phyloP scores from a whole-genome alignment of 1,140 invertebrate species.

The Goniozus legneri region DNA sequence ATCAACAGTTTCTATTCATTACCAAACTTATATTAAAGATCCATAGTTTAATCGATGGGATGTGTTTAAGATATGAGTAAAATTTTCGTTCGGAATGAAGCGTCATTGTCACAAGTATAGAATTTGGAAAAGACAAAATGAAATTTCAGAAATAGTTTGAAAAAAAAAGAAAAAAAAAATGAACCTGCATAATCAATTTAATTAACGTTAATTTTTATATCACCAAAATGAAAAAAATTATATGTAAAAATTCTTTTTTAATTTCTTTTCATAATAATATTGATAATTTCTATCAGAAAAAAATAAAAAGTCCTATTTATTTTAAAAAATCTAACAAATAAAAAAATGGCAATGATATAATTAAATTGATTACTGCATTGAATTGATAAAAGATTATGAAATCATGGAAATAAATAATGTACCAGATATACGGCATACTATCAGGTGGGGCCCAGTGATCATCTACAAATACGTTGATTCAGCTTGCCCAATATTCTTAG shows the following conservation, averaged over 20 bases:
- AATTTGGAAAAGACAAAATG: too few species aligned
- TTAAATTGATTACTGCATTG: constrained; percentile 30
- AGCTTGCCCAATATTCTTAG: constrained; percentile 53
- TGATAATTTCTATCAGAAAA: not conserved
- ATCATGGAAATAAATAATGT: constrained; percentile 49
- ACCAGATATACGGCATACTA: constrained; percentile 49
- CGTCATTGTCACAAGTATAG: too few species aligned
- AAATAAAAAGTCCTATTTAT: not conserved
- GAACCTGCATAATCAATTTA: too few species aligned
- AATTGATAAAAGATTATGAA: constrained; percentile 25
- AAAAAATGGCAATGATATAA: constrained; percentile 9
- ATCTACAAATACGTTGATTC: constrained; percentile 54
- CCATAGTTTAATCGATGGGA: too few species aligned
- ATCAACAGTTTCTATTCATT: too few species aligned
- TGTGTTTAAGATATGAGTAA: too few species aligned
- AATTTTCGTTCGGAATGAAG: too few species aligned
- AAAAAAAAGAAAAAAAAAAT: too few species aligned
- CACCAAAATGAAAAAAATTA: not conserved
- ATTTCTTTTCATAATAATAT: not conserved
- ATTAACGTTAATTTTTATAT: not conserved
- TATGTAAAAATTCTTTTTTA: too few species aligned
- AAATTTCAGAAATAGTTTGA: too few species aligned
- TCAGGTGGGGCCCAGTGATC: constrained; percentile 45
- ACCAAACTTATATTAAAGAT: too few species aligned
- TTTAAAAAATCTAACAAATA: not conserved